Evolutionary conservation across 1,140 invertebrate species (phyloP), one percentile per base, ranked within the genome.

Genomic region (Triops cancriformis): DNA sequence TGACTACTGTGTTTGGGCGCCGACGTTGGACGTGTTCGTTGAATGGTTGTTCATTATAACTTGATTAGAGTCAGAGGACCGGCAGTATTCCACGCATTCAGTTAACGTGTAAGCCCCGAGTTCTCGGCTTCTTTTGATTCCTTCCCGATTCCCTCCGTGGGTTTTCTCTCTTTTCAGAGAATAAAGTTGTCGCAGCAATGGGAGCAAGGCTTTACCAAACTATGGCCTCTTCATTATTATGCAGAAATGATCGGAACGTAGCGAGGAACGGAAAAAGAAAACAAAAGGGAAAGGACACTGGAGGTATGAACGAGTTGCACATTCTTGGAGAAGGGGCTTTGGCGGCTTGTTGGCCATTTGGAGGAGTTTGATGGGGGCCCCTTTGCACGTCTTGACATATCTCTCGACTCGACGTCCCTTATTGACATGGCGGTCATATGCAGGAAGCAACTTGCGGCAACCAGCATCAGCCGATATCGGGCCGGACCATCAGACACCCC

Each of bases 1-100:
- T 64, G 51, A 64, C 51, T 64, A 64, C 51, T 64, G 51, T 64
- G 51, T 64, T 64, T 64, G 51, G 51, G 51, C 51, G 51, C 51
- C 51, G 51, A 64, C 51, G 51, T 64, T 64, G 23, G 51, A 64
- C 51, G 18, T 64, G 51, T 64, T 64, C 14, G 18, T n/a, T 64
- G 51, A 64, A 64, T 64, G 51, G 51, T 64, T 23, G 31, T 64
- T 64, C 51, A 64, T 64, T 64, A 64, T 64, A 64, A 64, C 18
- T 64, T 64, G 51, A 64, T 6, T 37, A 37, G 31, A 18, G 51
- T 64, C 51, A 64, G 5, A 64, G 51, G 10, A 64, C 10, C 23
- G 51, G 18, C 14, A 64, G 51, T 64, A 64, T 23, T 23, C 51
- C 51, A 64, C 1, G 51, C 51, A 64, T 64, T 23, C 14, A 2